Percentiles rank a stretch among this genome's conserved stretches.
Evolutionary conservation across 2,797 vertebrate species (phyloP).

Genomic region (Bradypodion ventrale): DNA sequence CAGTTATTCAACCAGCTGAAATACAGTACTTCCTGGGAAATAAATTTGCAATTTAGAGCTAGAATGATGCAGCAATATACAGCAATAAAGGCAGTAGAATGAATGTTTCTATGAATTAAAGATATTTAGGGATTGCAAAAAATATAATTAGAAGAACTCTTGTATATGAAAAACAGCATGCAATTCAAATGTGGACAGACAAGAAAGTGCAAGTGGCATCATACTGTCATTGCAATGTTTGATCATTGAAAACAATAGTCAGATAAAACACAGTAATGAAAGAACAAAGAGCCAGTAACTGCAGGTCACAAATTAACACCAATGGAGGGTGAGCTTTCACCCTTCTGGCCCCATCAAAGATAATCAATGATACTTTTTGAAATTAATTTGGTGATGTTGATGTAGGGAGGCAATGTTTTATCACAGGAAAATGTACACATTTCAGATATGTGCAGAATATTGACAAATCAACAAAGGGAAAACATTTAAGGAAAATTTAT

Average conservation of each 20-base stretch:
- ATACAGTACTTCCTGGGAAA: not conserved
- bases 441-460: too few relatives aligned
- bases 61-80: not conserved
- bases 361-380: not conserved
- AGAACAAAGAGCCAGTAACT: not conserved
- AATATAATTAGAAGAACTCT: not conserved
- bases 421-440: not conserved
- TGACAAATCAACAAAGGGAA: too few relatives aligned
- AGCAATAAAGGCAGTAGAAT: not conserved
- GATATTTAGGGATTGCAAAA: constrained; percentile 28
- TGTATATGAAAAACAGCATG: not conserved
- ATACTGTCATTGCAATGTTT: not conserved
- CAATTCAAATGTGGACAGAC: not conserved
- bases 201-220: not conserved
- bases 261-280: not conserved
- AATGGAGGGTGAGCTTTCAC: not conserved
- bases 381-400: not conserved
- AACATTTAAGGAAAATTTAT: too few relatives aligned
- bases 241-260: not conserved
- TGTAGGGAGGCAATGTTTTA: not conserved
- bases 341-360: not conserved
- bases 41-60: not conserved
- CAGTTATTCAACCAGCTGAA: too few relatives aligned
- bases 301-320: not conserved
- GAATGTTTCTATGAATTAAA: not conserved